Base-by-base conservation (phyloP, 2,888 invertebrate species). In the Nymphalis polychloros region DNA sequence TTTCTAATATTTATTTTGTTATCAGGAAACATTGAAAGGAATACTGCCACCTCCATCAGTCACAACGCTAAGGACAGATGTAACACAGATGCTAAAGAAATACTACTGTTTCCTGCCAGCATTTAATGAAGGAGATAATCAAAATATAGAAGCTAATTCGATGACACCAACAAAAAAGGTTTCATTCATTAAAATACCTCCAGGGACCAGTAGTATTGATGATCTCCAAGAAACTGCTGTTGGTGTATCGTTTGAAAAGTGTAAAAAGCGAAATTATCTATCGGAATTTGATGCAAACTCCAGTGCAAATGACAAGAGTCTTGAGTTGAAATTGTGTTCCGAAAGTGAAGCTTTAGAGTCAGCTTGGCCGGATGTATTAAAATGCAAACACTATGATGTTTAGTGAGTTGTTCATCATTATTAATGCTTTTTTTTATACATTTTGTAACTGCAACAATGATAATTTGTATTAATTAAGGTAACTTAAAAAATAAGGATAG, bases 21-120 rank as follows among this genome's bases (percentile, higher is more conserved):
- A 94, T 60, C 93, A 95, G 82, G 94, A 93, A 80, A 93, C 93
- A 59, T 84, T 97, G 10, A 93, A 93, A 73, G 96, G 96, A 1
- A 93, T 97, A 0, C 90, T 95, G 10, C 96, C 97, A 27, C 97
- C 96, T 13, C 96, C 96, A 0, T 96, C 95, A 31, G 93, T 96
- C 16, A 96, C 96, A 17, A 94, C 93, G 49, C 88, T 95, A 31
- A 94, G 95, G 76, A 90, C 94, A 65, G 95, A 95, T 79, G 94
- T 95, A 23, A 88, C 92, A 35, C 95, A 95, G 79, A 95, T 95
- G 85, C 92, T 96, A 20, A 88, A 93, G 23, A 92, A 89, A 69
- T 94, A 94, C 79, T 93, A 94, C 73, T 83, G 90, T 16, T 93
- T 93, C 68, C 84, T 94, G 19, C 88, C 93, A 20, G 85, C 90